Conservation (phyloP, 2,113 vertebrate species). For the Siniperca chuatsi region DNA sequence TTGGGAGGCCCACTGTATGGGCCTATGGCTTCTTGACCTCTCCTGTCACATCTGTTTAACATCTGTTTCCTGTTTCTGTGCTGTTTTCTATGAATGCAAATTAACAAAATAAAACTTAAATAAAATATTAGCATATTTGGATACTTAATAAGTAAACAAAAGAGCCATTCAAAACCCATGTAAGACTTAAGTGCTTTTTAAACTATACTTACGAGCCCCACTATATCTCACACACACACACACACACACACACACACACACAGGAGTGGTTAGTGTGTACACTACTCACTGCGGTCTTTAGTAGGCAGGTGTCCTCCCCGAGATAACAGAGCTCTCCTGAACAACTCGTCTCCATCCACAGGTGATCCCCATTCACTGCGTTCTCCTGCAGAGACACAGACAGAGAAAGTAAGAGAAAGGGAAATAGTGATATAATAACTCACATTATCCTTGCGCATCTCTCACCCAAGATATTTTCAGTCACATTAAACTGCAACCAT, state of each 20-base stretch:
- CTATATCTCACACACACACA: not conserved
- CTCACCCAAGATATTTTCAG: constrained; percentile 12
- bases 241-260: constrained; percentile 2
- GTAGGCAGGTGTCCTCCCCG: constrained; percentile 95
- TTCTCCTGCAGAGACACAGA: constrained; percentile 87
- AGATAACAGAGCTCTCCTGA: constrained; percentile 98
- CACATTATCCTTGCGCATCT: not conserved
- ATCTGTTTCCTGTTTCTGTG: no score
- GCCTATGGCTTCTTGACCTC: no score
- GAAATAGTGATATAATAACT: constrained; percentile 17
- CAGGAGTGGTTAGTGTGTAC: not conserved
- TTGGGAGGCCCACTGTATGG: no score
- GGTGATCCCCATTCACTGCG: constrained; percentile 95
- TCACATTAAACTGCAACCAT: constrained; percentile 31
- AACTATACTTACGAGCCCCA: no score
- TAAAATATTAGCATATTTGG: no score
- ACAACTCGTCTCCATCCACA: constrained; percentile 99
- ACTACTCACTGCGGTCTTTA: constrained; percentile 94
- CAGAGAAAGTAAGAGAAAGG: not conserved
- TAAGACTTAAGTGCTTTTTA: no score
- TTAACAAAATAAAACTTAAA: no score
- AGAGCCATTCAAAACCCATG: no score
- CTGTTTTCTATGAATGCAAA: no score
- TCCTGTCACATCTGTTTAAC: no score
- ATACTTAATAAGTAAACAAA: no score